Percentiles rank a stretch among this genome's conserved stretches.
Evolutionary conservation across 2,797 vertebrate species (phyloP).

Genomic region (Lemur catta): DNA sequence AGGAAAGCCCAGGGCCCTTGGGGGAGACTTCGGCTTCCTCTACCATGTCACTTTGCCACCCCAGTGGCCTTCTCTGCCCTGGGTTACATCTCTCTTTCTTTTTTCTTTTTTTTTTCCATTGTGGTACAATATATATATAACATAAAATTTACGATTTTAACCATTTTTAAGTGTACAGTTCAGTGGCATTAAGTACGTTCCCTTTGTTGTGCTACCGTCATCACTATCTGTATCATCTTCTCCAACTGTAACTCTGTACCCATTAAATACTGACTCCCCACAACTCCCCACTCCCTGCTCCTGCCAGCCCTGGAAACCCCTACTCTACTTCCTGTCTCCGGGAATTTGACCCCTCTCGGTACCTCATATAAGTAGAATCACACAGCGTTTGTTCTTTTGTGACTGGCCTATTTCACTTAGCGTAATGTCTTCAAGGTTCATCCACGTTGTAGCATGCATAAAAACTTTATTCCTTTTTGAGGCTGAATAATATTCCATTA

Average conservation of each 20-base stretch:
- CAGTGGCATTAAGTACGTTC: background rate
- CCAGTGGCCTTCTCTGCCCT: background rate
- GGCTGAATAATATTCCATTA: background rate
- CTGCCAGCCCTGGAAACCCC: background rate
- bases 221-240: background rate
- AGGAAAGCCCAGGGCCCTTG: conserved; percentile 19
- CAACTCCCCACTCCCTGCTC: background rate
- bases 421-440: background rate
- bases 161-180: background rate
- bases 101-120: background rate
- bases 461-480: background rate
- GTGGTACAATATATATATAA: background rate
- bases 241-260: background rate
- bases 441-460: background rate
- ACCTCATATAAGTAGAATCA: background rate
- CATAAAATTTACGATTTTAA: background rate
- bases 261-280: background rate
- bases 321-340: background rate
- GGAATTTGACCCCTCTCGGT: background rate
- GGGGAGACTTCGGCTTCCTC: background rate
- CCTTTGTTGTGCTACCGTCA: background rate
- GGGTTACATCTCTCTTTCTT: background rate
- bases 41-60: background rate
- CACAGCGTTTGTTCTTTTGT: background rate
- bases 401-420: background rate